Conservation (phyloP, 2,888 invertebrate species). For the Agapostemon virescens region DNA sequence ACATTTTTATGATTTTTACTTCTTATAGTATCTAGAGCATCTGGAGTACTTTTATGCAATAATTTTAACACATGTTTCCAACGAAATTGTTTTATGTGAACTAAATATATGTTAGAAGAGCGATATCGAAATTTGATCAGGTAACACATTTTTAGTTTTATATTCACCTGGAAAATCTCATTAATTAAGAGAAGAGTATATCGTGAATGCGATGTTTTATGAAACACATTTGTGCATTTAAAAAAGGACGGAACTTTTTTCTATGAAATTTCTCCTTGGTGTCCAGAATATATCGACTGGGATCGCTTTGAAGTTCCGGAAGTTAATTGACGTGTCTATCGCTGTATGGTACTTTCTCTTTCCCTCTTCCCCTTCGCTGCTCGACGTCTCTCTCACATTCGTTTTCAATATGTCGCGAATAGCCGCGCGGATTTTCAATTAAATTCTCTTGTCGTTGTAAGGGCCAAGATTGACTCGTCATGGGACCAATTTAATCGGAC, state of each 20-base stretch:
- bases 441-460: constrained; percentile 8
- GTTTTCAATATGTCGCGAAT: not conserved
- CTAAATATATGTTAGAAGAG: not conserved
- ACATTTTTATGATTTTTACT: not conserved
- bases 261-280: not conserved
- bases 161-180: not conserved
- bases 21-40: too few species aligned
- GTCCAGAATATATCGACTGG: too few species aligned
- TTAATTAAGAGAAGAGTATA: not conserved
- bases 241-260: not conserved
- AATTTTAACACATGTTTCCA: not conserved
- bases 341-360: not conserved
- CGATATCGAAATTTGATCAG: not conserved
- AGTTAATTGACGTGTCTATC: constrained; percentile 3
- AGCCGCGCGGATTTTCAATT: constrained; percentile 6
- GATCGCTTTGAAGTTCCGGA: constrained; percentile 1
- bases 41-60: not conserved
- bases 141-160: not conserved
- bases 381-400: not conserved
- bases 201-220: not conserved
- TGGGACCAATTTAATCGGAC: not conserved
- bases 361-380: not conserved
- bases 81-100: too few species aligned
- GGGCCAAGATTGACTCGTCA: constrained; percentile 8
- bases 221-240: not conserved